Evolutionary conservation across 2,113 vertebrate species (phyloP).

Genomic region (Bubo scandiacus): DNA sequence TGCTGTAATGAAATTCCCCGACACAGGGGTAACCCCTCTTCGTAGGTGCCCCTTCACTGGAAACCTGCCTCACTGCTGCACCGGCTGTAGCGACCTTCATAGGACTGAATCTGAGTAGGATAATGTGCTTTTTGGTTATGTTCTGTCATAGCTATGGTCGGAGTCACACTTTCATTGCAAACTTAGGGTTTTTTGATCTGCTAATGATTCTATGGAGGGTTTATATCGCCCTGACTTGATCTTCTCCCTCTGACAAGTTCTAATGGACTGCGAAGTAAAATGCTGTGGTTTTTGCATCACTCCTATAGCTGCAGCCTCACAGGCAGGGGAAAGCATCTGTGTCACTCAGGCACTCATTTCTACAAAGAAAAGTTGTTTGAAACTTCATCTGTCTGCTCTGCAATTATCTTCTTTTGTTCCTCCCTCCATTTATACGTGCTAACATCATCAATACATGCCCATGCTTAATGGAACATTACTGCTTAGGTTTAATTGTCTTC

Average conservation of each 20-base stretch:
- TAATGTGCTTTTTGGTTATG: background rate
- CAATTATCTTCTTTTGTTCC: background rate
- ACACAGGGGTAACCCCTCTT: background rate
- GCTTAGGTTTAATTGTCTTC: constrained; percentile 21
- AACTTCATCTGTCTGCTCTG: background rate
- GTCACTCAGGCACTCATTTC: fast-evolving
- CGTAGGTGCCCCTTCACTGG: fast-evolving
- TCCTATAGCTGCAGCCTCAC: background rate
- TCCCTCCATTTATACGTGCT: fast-evolving
- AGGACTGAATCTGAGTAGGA: background rate
- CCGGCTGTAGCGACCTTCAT: fast-evolving
- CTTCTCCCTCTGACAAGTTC: background rate
- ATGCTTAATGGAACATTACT: background rate
- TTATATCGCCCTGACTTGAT: background rate
- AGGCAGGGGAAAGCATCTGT: background rate
- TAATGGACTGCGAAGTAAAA: background rate
- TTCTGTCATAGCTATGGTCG: background rate
- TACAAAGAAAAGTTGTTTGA: background rate
- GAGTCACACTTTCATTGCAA: fast-evolving
- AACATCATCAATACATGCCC: background rate
- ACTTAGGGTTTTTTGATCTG: background rate
- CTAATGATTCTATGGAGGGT: fast-evolving
- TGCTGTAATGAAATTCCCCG: background rate
- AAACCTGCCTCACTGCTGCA: background rate
- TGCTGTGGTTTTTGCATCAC: fast-evolving